Evolutionary conservation across 2,797 vertebrate genomes (phyloP), one percentile per base, ranked within the genome.

Genomic region (Calcarius lapponicus): DNA sequence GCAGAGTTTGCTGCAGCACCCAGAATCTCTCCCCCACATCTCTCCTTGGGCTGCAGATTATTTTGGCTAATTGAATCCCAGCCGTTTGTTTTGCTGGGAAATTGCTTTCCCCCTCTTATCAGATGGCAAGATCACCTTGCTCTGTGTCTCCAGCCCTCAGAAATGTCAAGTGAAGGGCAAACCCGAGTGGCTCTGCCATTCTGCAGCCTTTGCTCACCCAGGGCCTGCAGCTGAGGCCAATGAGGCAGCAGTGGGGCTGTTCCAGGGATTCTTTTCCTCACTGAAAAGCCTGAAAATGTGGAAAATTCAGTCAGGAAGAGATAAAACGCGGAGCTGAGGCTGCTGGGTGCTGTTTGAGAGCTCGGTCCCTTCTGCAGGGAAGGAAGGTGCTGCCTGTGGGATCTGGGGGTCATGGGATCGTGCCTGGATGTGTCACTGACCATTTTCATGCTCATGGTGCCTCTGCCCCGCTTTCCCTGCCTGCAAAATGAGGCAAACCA

Each of bases 151-250:
- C 66, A 36, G 60, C 8, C 86, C 81, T 91, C 65, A 10, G 13
- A 80, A 89, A 95, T 93, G 95, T 94, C 94, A 90, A 85, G 61
- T 78, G 80, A 92, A 94, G 94, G 93, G 57, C 91, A 88, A 57
- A 73, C 76, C 66, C 58, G 75, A 78, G 29, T 10, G 0, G 1
- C 45, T 82, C n/a, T 62, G 92, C 66, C 86, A 48, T 92, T 88
- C 70, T 78, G 81, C 81, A 76, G 78, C 66, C 51, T 38, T 9
- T 40, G 42, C 58, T 91, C 45, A 21, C 54, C 53, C 36, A 32
- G 54, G 79, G 65, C 53, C 54, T 89, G 24, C 18, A 26, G 18
- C 6, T 57, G 73, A 64, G 69, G 32, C 6, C 10, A 42, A 28
- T 11, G 56, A 82, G 45, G 87, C 54, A 69, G 43, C 58, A 42